Base-by-base conservation (phyloP, 2,888 invertebrate genomes). In the Magallana nippona region DNA sequence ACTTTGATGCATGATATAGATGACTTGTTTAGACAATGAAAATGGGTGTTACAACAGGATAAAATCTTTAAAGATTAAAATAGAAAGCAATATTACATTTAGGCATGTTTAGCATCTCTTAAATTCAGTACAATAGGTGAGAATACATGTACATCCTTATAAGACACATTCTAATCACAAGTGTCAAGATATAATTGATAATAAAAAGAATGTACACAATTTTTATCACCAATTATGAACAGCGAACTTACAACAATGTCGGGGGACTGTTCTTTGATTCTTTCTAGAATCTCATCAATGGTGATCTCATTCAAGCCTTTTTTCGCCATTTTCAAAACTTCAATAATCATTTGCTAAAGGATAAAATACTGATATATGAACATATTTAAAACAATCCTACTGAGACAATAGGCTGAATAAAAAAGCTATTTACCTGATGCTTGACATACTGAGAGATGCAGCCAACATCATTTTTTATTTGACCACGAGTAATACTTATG, bases 281-380 rank as follows among this genome's bases (percentile, higher is more conserved):
- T 60, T 60, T 60, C 58, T n/a, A 60, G 58, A 60, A 60, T 60
- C 10, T 60, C 58, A 60, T 60, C n/a, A 11, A 60, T 60, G 58
- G 0, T 8, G 5, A 44, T 44, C 8, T 44, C 44, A 2, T 44
- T 0, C 44, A 44, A 44, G 44, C 44, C 58, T 60, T 15, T 60
- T 1, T 60, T 60, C n/a, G 5, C 58, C 58, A 60, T 60, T 60
- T 60, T 60, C 58, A 60, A n/a, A n/a, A n/a, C 58, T n/a, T 60
- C n/a, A n/a, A 60, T n/a, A n/a, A 60, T n/a, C 17, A 1, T 60
- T 60, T 60, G 58, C 58, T 60, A n/a, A 58, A 60, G 10, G 17
- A 2, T 2, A 60, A 8, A 60, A 13, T n/a, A 60, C n/a, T 58
- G n/a, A 11, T 5, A 8, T 8, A 44, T 44, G 44, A 44, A 44